Base-by-base conservation (phyloP, 2,797 vertebrate species). In the Anas bahamensis region DNA sequence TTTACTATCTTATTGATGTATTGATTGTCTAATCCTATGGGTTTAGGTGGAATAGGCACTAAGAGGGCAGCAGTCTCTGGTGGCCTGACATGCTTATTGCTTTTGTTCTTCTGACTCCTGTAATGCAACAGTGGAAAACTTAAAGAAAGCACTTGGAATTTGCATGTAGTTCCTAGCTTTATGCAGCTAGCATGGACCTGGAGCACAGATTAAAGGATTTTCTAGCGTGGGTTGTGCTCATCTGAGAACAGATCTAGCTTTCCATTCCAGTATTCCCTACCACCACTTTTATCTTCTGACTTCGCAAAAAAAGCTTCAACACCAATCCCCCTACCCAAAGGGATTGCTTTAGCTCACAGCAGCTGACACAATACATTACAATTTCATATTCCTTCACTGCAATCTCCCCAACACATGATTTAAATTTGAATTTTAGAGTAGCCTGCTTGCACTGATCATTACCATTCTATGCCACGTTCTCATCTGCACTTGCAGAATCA, bases 241-340 rank as follows among this genome's bases (percentile, higher is more conserved):
- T 73, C 33, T 69, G 64, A 65, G 35, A 86, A 66, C 69, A 68
- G 46, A 68, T 46, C 66, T 59, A 78, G 73, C 76, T 89, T 92
- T 92, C 93, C 4, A 2, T 56, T 87, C 76, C 84, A 2, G 17
- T 41, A 41, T 63, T 94, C 76, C 76, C 79, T 75, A 91, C 66
- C 81, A 66, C 48, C 71, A 13, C 90, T 92, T 93, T 92, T 57
- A 92, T 90, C 86, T 86, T 88, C 85, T 95, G 88, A 92, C 83
- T 88, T 72, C 70, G 90, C 94, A 83, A 52, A 93, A 93, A 89
- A 56, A 55, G 33, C 88, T 91, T 24, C 91, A 83, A 88, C 85
- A 88, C 52, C 80, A 70, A 64, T 80, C 74, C 88, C 68, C 66
- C 64, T 88, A 50, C 56, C 75, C 89, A 92, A 83, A 75, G 77